Base-by-base conservation (phyloP, 2,113 vertebrate species). In the Otis tarda region DNA sequence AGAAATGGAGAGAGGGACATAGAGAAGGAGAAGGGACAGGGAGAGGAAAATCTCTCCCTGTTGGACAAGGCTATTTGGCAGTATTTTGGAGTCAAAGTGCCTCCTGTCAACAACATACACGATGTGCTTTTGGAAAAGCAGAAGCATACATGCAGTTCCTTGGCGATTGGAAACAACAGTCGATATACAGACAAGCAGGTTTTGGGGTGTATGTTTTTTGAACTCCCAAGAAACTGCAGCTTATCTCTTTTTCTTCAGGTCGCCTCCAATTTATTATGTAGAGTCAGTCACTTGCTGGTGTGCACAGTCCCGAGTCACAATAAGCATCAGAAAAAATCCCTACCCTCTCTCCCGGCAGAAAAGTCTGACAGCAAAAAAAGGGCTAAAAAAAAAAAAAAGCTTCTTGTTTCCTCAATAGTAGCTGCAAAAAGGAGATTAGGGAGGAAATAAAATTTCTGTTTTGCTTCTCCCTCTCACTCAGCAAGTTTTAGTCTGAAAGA, bases 121-220 rank as follows among this genome's bases (percentile, higher is more conserved):
- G 94, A 57, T 33, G 81, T 79, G 69, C 69, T 91, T 90, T 84
- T 84, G 94, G 57, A 75, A 75, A 83, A 60, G 14, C 68, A 90
- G 80, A 92, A 89, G 45, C 1, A 13, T 73, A 87, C 89, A 65
- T 6, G 60, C 37, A 59, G 94, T 94, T 93, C 94, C 87, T 94
- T 92, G 89, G 92, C 89, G 89, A 47, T 82, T 74, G 24, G 43
- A 89, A 94, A 57, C 41, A 81, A 56, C 50, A 65, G 61, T 27
- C 86, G 78, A 76, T 79, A 71, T 50, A 91, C 43, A 69, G 87
- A 83, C n/a, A 94, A 93, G 57, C 57, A 85, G 90, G 74, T 79
- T 94, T 92, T 61, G 87, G 74, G 94, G 41, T 57, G 35, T 76
- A 82, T 50, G 59, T 12, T 87, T 89, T 83, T 33, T 76, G 86